Percentiles rank a stretch among this genome's conserved stretches.
Evolutionary conservation across 2,888 invertebrate species (phyloP).

Genomic region (Lithophane ornitopus): DNA sequence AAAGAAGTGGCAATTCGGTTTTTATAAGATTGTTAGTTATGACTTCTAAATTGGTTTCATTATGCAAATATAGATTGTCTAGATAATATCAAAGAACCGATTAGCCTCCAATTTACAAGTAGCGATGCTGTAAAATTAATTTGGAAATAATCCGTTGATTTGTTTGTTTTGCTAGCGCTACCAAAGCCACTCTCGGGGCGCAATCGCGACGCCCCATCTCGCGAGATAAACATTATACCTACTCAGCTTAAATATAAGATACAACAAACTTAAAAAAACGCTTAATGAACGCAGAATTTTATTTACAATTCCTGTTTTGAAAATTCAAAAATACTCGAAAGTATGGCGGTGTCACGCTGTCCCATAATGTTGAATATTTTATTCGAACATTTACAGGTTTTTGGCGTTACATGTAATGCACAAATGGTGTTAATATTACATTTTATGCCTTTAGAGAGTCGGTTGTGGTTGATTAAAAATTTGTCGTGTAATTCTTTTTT

Average conservation of each 20-base stretch:
- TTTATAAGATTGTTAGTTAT: slow-evolving; percentile 1
- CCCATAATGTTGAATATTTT: slow-evolving; percentile 85
- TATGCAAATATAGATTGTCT: slow-evolving; percentile 4
- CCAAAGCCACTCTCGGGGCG: slow-evolving; percentile 74
- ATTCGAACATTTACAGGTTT: slow-evolving; percentile 81
- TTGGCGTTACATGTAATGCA: slow-evolving; percentile 83
- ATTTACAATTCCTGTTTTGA: slow-evolving; percentile 78
- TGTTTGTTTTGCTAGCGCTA: slow-evolving; percentile 80
- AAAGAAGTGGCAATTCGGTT: background rate
- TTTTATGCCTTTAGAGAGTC: slow-evolving; percentile 82
- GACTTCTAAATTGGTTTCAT: slow-evolving; percentile 13
- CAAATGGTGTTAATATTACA: slow-evolving; percentile 86
- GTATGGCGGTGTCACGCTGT: slow-evolving; percentile 79
- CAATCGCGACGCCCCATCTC: slow-evolving; percentile 86
- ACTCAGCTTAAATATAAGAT: slow-evolving; percentile 82
- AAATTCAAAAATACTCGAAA: slow-evolving; percentile 76
- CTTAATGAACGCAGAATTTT: slow-evolving; percentile 83
- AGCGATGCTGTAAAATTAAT: slow-evolving; percentile 13
- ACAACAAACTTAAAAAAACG: slow-evolving; percentile 76
- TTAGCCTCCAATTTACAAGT: slow-evolving; percentile 37
- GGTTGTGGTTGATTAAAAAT: slow-evolving; percentile 82
- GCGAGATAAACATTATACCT: slow-evolving; percentile 81
- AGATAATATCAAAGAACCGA: slow-evolving; percentile 1
- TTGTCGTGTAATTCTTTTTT: slow-evolving; percentile 73
- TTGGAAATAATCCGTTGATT: slow-evolving; percentile 31